A percentile compares a stretch with the other conserved stretches of the same genome.
phyloP scores from a whole-genome alignment of 2,113 vertebrate genomes.

The Siphamia tubifer region DNA sequence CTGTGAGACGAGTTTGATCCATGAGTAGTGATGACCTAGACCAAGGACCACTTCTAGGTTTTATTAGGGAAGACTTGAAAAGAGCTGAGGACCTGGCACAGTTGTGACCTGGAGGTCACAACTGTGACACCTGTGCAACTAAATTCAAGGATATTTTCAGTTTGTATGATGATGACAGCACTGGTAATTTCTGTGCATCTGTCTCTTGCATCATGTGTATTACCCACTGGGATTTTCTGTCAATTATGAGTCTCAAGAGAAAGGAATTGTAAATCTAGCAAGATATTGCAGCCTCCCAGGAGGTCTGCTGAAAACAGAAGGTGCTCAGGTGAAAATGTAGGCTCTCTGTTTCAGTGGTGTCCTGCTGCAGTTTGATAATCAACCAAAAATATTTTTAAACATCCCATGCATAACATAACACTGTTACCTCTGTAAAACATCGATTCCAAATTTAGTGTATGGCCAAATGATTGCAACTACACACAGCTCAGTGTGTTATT shows the following conservation, averaged over 20 bases:
- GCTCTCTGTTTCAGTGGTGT: constrained; percentile 11
- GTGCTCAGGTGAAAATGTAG: background rate
- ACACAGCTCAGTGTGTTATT: too few species aligned
- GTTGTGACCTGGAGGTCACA: background rate
- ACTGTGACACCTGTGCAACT: background rate
- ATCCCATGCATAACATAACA: too few species aligned
- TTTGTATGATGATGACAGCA: background rate
- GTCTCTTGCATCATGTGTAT: constrained; percentile 6
- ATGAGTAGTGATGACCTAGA: background rate
- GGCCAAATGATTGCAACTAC: too few species aligned
- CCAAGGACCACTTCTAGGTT: background rate
- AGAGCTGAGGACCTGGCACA: constrained; percentile 9
- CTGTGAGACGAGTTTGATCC: constrained; percentile 21
- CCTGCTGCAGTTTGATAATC: background rate
- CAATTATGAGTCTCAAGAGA: constrained; percentile 49
- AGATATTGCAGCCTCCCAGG: constrained; percentile 8
- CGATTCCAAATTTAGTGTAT: too few species aligned
- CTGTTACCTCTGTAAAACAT: too few species aligned
- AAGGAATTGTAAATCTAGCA: constrained; percentile 54
- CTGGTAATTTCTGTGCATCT: background rate
- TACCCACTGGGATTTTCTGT: constrained; percentile 4
- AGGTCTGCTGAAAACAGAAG: constrained; percentile 36
- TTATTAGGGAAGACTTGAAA: background rate
- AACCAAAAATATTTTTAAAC: too few species aligned
- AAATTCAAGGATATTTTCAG: background rate